Evolutionary conservation across 2,888 invertebrate species (phyloP).

Genomic region (Petrolisthes cinctipes): DNA sequence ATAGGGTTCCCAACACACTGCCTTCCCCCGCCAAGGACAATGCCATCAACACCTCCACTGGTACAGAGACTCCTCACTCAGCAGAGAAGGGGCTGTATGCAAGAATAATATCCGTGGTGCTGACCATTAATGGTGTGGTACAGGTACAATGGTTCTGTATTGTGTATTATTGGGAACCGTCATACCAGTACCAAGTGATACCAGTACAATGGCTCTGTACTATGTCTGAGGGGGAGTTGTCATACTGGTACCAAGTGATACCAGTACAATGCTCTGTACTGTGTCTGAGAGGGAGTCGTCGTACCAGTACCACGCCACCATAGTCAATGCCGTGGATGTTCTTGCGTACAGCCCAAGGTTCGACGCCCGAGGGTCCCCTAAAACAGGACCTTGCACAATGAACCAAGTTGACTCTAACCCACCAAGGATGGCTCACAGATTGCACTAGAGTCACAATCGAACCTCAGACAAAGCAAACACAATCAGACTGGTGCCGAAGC

Average conservation of each 20-base stretch:
- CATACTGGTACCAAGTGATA: no score
- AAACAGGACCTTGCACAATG: conserved; percentile 23
- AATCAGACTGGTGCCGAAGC: neutral
- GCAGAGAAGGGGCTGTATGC: conserved; percentile 35
- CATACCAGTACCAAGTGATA: no score
- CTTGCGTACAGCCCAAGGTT: conserved; percentile 20
- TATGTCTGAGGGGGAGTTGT: no score
- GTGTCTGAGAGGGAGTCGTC: no score
- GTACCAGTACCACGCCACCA: no score
- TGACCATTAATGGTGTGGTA: no score
- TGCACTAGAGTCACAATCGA: conserved; percentile 17
- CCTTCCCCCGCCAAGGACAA: conserved; percentile 53
- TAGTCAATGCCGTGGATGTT: no score
- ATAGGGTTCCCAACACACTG: conserved; percentile 41
- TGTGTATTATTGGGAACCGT: no score
- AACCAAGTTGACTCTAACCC: conserved; percentile 15
- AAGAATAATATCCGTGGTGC: no score
- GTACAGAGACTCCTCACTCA: neutral
- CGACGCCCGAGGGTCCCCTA: conserved; percentile 39
- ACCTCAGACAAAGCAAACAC: conserved; percentile 15
- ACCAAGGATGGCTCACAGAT: neutral
- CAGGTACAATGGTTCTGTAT: no score
- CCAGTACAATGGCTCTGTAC: no score
- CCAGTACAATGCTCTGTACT: no score
- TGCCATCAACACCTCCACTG: conserved; percentile 40